These are phyloP conservation scores for Papilio glaucus DNA, from an alignment of 1,140 invertebrate genomes.

Conservation along the genomic window DNA sequence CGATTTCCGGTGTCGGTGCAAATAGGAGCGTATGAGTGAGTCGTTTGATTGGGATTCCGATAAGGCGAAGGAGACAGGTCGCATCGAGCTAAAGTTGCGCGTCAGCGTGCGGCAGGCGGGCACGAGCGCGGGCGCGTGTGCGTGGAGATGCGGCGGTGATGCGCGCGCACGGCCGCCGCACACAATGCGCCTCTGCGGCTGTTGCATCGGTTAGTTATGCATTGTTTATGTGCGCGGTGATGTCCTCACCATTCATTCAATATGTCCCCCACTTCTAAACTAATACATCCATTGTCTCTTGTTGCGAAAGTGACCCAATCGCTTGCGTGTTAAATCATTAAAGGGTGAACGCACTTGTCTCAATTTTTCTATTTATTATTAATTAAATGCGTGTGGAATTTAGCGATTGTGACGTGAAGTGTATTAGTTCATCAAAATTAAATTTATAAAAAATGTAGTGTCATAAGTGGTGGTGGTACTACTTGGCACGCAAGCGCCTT, in stretches of 20 bases:
- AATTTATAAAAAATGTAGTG: background rate
- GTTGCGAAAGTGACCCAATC: constrained; percentile 1
- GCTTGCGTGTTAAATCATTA: background rate
- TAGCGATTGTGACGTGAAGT: background rate
- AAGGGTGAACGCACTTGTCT: constrained; percentile 15
- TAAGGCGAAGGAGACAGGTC: constrained; percentile 61
- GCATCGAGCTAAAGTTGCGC: constrained; percentile 68
- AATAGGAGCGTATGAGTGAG: constrained; percentile 39
- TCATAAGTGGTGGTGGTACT: background rate
- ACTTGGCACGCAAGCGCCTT: background rate
- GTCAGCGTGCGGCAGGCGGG: constrained; percentile 60
- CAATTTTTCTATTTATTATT: background rate
- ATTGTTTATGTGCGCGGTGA: constrained; percentile 21
- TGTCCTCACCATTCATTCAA: constrained; percentile 18
- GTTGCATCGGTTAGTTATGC: constrained; percentile 72
- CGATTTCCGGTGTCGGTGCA: constrained; percentile 37
- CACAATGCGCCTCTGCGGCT: constrained; percentile 79
- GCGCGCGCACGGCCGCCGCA: constrained; percentile 60
- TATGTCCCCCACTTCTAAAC: constrained; percentile 6
- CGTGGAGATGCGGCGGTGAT: constrained; percentile 66
- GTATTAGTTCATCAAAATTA: background rate
- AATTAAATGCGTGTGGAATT: background rate
- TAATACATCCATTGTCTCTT: constrained; percentile 12
- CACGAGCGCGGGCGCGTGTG: constrained; percentile 38
- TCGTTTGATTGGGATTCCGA: constrained; percentile 30